These are phyloP conservation scores for Alligator sinensis DNA, from an alignment of 2,113 vertebrate genomes.

Conservation along the genomic window DNA sequence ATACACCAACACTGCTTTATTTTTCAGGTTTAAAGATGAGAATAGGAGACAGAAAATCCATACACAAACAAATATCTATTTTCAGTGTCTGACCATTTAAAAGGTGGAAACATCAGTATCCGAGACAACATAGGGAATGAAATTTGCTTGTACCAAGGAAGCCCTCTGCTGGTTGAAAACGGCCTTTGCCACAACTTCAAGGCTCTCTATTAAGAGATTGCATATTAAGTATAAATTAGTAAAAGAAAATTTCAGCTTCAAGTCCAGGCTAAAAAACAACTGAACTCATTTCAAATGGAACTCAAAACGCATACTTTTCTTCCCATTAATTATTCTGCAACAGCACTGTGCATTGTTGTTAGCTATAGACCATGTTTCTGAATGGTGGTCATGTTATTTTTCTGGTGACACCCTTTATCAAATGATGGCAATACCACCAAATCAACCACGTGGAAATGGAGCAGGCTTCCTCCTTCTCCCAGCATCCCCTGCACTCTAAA, in stretches of 20 bases:
- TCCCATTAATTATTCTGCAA: neutral
- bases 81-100: neutral
- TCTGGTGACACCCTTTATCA: neutral
- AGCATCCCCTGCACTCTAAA: too few relatives aligned
- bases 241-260: slow-evolving; percentile 10
- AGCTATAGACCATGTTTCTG: neutral
- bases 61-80: neutral
- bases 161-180: neutral
- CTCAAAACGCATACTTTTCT: neutral
- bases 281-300: neutral
- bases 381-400: neutral
- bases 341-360: neutral
- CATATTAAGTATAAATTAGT: neutral
- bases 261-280: neutral
- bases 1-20: neutral
- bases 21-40: neutral
- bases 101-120: neutral
- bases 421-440: neutral
- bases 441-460: neutral
- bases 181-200: neutral
- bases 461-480: neutral
- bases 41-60: neutral
- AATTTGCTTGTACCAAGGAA: neutral
- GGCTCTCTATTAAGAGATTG: neutral
- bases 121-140: too few relatives aligned